Percentiles rank a stretch among this genome's conserved stretches.
Evolutionary conservation across 2,797 vertebrate species (phyloP).

Genomic region (Octomys mimax): DNA sequence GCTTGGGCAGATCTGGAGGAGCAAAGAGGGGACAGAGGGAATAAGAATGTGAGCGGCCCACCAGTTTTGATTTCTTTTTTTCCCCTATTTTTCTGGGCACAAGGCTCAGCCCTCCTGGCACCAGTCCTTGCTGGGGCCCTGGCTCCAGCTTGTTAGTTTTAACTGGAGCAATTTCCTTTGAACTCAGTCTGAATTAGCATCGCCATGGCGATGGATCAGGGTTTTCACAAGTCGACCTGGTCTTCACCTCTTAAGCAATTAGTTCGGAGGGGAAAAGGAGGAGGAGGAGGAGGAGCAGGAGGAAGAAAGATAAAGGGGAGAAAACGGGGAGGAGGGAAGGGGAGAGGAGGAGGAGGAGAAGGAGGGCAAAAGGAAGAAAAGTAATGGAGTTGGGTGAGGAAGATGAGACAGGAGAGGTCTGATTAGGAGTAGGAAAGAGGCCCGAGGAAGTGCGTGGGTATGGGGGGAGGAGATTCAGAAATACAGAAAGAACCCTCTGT

Average conservation of each 20-base stretch:
- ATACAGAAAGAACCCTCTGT: not conserved
- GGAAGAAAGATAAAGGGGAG: not conserved
- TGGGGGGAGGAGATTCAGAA: not conserved
- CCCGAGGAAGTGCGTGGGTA: no score
- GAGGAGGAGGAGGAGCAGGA: not conserved
- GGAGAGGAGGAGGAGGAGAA: not conserved
- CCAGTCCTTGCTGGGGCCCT: conserved; percentile 81
- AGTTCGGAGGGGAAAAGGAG: conserved; percentile 55
- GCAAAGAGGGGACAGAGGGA: not conserved
- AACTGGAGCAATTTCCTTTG: conserved; percentile 88
- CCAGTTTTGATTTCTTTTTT: not conserved
- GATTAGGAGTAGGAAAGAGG: not conserved
- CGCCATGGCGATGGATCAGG: conserved; percentile 88
- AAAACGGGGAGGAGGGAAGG: not conserved
- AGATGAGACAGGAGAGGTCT: not conserved
- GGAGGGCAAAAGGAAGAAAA: not conserved
- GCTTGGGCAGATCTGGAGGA: not conserved
- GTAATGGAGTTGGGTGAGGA: not conserved
- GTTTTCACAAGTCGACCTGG: conserved; percentile 87
- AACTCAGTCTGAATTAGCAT: conserved; percentile 90
- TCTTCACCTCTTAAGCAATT: conserved; percentile 86
- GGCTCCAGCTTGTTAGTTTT: conserved; percentile 86
- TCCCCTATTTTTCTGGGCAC: conserved; percentile 64
- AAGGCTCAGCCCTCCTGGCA: conserved; percentile 77
- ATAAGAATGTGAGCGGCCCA: not conserved